These are phyloP conservation scores for Ceraclea dissimilis DNA, from an alignment of 2,888 invertebrate genomes.

Conservation along the genomic window DNA sequence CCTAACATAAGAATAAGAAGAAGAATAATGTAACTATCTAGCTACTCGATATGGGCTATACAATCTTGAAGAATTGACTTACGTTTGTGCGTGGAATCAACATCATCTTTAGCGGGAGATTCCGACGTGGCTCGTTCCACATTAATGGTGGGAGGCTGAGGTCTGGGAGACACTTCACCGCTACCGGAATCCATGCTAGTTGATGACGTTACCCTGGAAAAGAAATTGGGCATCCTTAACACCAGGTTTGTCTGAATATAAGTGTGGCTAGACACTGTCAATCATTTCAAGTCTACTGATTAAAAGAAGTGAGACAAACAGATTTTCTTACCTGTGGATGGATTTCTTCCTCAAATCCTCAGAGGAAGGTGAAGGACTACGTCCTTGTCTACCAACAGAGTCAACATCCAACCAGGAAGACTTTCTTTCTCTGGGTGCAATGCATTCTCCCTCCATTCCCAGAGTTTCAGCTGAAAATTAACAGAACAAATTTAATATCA, in stretches of 20 bases:
- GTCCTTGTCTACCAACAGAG: conserved; percentile 29
- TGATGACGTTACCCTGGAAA: conserved; percentile 42
- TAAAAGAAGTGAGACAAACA: too few species aligned
- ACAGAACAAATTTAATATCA: conserved; percentile 23
- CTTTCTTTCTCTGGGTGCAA: conserved; percentile 41
- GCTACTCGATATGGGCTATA: too few species aligned
- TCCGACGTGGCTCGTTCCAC: conserved; percentile 33
- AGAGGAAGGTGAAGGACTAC: conserved; percentile 50
- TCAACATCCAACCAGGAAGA: conserved; percentile 46
- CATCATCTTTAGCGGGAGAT: conserved; percentile 36
- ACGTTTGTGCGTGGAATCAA: conserved; percentile 28
- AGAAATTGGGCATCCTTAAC: too few species aligned
- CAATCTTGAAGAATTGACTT: too few species aligned
- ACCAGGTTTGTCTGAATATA: too few species aligned
- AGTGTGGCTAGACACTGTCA: too few species aligned
- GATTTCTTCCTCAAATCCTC: conserved; percentile 40
- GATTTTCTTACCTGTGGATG: conserved; percentile 22
- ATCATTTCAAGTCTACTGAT: too few species aligned
- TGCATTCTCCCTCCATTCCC: conserved; percentile 64
- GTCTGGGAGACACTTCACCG: background rate
- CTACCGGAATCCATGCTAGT: conserved; percentile 32
- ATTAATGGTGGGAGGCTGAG: conserved; percentile 28
- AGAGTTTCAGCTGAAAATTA: conserved; percentile 60
- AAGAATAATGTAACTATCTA: too few species aligned
- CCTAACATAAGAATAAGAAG: too few species aligned